These are phyloP conservation scores for Chrysocyon brachyurus DNA, from an alignment of 2,797 vertebrate species.

Conservation along the genomic window DNA sequence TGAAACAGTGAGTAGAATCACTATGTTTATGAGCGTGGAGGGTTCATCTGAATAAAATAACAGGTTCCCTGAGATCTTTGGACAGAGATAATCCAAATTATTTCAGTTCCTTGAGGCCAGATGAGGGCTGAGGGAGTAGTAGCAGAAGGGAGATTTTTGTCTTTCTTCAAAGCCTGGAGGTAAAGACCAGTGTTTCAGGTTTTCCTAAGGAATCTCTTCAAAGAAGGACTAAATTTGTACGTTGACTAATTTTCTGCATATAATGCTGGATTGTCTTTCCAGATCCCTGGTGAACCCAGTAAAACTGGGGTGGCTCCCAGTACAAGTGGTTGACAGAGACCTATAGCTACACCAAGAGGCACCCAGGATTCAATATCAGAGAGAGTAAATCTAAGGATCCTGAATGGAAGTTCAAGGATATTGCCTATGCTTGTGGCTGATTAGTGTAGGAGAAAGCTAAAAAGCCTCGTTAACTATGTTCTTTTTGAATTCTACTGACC, in stretches of 20 bases:
- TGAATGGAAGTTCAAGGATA: background rate
- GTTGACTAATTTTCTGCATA: background rate
- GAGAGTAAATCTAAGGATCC: background rate
- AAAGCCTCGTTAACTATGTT: background rate
- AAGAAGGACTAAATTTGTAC: background rate
- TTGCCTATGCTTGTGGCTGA: background rate
- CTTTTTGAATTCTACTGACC: background rate
- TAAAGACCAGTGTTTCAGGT: background rate
- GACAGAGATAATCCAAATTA: background rate
- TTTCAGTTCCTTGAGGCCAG: background rate
- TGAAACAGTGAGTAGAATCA: background rate
- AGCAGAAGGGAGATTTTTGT: background rate
- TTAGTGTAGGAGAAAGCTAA: background rate
- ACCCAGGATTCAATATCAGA: background rate
- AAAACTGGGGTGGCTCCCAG: background rate
- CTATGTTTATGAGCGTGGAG: background rate
- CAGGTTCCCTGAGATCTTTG: background rate
- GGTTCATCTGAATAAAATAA: background rate
- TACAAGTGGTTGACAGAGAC: background rate
- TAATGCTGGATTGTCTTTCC: background rate
- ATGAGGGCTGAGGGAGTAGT: background rate
- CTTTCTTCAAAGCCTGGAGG: background rate
- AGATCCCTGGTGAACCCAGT: background rate
- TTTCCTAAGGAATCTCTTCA: background rate
- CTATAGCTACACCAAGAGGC: background rate